Evolutionary conservation across 2,888 invertebrate genomes (phyloP), one percentile per base, ranked within the genome.

Genomic region (Mythimna impura): DNA sequence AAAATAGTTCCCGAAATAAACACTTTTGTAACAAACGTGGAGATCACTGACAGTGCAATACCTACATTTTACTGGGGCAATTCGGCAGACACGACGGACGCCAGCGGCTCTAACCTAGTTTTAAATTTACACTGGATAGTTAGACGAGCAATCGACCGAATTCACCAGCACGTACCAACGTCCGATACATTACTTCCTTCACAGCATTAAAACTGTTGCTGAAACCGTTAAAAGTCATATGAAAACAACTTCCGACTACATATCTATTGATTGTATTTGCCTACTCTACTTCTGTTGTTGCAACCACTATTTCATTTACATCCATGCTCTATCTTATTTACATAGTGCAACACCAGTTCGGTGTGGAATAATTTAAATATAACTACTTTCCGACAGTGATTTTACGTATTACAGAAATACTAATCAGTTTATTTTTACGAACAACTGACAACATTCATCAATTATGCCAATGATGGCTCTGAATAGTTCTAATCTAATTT

Each of bases 41-140:
- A 68, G 78, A 73, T 76, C 73, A 73, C 76, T 67, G 73, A 58
- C 66, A 67, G 63, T 60, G 73, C 61, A 80, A 64, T 80, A 78
- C 73, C 76, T 76, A 78, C 82, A 83, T 87, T 89, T 88, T 87
- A 90, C 82, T 88, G 85, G 85, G 86, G 89, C 88, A 88, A 90
- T 90, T 90, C 84, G 86, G 87, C 83, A 90, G 89, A 91, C 86
- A 84, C 86, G 85, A 82, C 83, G 82, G 84, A 83, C 84, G 84
- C 84, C 85, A 84, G 90, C 87, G 80, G 87, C 88, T 90, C 90
- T 94, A 94, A 94, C 94, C 95, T 88, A 94, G 93, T 95, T 95
- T 94, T 92, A 93, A 94, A 94, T 94, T 92, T 94, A 93, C 90
- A 91, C 91, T 87, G 88, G 87, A 89, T 89, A 87, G 87, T 89